Percentiles rank a stretch among this genome's conserved stretches.
phyloP scores from a whole-genome alignment of 2,797 vertebrate species.

The Uromys caudimaculatus region DNA sequence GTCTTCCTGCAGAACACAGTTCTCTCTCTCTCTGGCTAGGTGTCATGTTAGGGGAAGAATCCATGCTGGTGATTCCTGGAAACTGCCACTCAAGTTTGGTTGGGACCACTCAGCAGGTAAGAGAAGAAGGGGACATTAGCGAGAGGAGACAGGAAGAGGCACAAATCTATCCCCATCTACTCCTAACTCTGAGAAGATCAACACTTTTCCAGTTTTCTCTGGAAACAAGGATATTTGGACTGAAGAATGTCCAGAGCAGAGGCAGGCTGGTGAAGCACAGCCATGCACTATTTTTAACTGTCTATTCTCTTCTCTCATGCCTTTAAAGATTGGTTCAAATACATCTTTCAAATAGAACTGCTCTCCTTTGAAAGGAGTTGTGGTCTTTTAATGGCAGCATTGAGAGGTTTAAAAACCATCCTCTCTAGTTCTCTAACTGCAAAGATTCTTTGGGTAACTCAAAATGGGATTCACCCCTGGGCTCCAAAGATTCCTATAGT shows the following conservation, averaged over 20 bases:
- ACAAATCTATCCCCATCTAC: neutral
- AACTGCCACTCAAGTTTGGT: neutral
- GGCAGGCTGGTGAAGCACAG: conserved; percentile 62
- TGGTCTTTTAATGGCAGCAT: conserved; percentile 56
- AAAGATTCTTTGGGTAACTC: conserved; percentile 80
- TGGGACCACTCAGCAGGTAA: neutral
- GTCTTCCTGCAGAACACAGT: neutral
- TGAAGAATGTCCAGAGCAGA: neutral
- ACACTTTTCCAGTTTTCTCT: neutral
- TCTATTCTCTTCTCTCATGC: conserved; percentile 46
- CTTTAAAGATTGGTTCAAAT: conserved; percentile 78
- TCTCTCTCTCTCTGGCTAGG: neutral
- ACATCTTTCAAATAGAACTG: conserved; percentile 71
- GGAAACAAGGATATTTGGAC: neutral
- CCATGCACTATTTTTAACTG: conserved; percentile 70
- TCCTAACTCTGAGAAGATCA: neutral
- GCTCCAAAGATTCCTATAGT: conserved; percentile 73
- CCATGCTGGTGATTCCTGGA: neutral
- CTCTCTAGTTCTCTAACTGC: conserved; percentile 71
- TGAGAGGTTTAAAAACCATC: conserved; percentile 83
- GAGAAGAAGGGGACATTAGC: neutral
- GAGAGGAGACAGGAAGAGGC: neutral
- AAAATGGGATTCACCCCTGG: conserved; percentile 71
- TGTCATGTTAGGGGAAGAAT: neutral
- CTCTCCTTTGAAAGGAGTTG: conserved; percentile 66